phyloP scores from a whole-genome alignment of 2,888 invertebrate genomes.

The Leptinotarsa haldemani region DNA sequence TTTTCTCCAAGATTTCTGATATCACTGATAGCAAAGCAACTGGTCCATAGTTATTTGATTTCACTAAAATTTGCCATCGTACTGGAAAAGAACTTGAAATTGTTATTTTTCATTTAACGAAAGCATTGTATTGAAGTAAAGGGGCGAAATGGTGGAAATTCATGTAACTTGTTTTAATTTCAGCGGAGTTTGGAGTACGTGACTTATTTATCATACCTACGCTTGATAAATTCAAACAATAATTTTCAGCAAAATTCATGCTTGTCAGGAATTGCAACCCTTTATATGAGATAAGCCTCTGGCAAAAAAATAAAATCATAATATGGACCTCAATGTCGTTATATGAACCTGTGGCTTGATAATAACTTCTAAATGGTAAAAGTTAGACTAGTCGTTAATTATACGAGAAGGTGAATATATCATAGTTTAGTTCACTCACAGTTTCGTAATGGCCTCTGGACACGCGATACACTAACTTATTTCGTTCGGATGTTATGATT shows the following conservation, averaged over 20 bases:
- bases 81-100: too few relatives aligned
- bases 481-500: conserved; percentile 45
- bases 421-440: conserved; percentile 39
- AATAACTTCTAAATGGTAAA: conserved; percentile 41
- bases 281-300: conserved; percentile 10
- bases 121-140: neutral
- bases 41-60: too few relatives aligned
- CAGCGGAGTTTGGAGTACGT: neutral
- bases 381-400: conserved; percentile 44
- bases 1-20: too few relatives aligned
- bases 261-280: neutral
- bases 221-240: conserved; percentile 13
- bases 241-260: neutral
- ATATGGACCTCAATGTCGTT: conserved; percentile 10
- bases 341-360: conserved; percentile 38
- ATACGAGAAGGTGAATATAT: conserved; percentile 43
- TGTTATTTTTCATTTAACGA: too few relatives aligned
- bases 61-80: too few relatives aligned
- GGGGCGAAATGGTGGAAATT: neutral
- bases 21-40: too few relatives aligned
- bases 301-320: conserved; percentile 23
- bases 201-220: neutral
- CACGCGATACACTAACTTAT: conserved; percentile 46
- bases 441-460: conserved; percentile 39
- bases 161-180: neutral